Evolutionary conservation across 2,888 invertebrate species (phyloP), one percentile per base, ranked within the genome.

Genomic region (Chrysodeixis includens): DNA sequence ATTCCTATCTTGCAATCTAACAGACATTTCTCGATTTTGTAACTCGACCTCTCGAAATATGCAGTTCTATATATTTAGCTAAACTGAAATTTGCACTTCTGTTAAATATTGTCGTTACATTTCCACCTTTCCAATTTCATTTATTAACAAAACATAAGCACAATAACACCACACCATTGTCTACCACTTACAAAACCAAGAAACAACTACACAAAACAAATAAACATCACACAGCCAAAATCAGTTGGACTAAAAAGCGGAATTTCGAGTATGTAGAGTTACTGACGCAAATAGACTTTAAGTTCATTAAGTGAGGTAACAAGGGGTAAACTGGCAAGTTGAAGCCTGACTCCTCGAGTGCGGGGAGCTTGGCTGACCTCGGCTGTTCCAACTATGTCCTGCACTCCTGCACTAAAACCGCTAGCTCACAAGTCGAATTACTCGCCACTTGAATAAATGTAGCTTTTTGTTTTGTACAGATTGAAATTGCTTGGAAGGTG

Each of bases 261-360:
- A 12, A 56, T 61, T 54, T 30, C 49, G 30, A 30, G 54, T 20
- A 49, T 60, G 61, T 61, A 56, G 51, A 32, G 46, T 62, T 56
- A 51, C 40, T 59, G 46, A 51, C 62, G 52, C 67, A 75, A 70
- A 71, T 46, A 65, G 57, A 69, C 67, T 76, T 83, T 74, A 78
- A 81, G 81, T 83, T 83, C 79, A 87, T 86, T 84, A 85, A 78
- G 72, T 76, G 69, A 79, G 76, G 78, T 81, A 84, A 84, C 75
- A 70, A 65, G 69, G 54, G 56, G 58, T 69, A 80, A 81, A 71
- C 70, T 74, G 59, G 70, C 76, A 82, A 83, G 81, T 79, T 71
- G 69, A 53, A 32, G 68, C 30, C 68, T 55, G 67, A 49, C 57
- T 70, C 62, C 71, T 77, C 69, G 53, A 79, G 72, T 75, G 74